Evolutionary conservation across 2,888 invertebrate species (phyloP), one percentile per base, ranked within the genome.

Genomic region (Acanthococcus lagerstroemiae): DNA sequence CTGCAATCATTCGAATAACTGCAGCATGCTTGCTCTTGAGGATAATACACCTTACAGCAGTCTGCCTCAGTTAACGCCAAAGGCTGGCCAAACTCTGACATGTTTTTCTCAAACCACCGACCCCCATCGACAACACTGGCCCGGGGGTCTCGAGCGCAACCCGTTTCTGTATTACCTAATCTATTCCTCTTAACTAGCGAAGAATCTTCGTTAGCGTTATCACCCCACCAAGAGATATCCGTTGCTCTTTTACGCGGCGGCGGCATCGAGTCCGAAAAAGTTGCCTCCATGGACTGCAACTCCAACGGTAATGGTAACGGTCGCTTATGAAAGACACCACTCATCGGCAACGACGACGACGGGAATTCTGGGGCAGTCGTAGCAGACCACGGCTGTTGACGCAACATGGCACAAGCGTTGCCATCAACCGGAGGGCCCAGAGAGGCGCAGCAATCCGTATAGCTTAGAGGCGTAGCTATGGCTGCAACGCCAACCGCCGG

Each of bases 401-500:
- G 63, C 30, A 57, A 44, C 9, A 26, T 26, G 24, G 30, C 9
- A 17, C 17, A 21, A 17, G 52, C 25, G 17, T 50, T 30, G 24
- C 63, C 63, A 12, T 44, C 45, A 19, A 44, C 2, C 48, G 50
- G 30, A 0, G 30, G 30, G 25, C n/a, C 19, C 7, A 22, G 7
- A 6, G 21, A 54, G 4, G 55, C 7, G 25, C 24, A n/a, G 4
- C 24, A 19, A 12, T 26, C 24, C 4, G 27, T 26, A 4, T 50
- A 24, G 27, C 27, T 21, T 7, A 17, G 22, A 15, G 27, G 22
- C 25, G 63, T 52, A 3, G 56, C 56, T n/a, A 63, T 50, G 6
- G 63, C 63, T 37, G 63, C 63, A 15, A 63, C 63, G 21, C 54
- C 63, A 9, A 63, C 63, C 15, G 63, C 63, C 24, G 63, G 63